phyloP scores from a whole-genome alignment of 2,888 invertebrate species.

The Glyphotaelius pellucidus region DNA sequence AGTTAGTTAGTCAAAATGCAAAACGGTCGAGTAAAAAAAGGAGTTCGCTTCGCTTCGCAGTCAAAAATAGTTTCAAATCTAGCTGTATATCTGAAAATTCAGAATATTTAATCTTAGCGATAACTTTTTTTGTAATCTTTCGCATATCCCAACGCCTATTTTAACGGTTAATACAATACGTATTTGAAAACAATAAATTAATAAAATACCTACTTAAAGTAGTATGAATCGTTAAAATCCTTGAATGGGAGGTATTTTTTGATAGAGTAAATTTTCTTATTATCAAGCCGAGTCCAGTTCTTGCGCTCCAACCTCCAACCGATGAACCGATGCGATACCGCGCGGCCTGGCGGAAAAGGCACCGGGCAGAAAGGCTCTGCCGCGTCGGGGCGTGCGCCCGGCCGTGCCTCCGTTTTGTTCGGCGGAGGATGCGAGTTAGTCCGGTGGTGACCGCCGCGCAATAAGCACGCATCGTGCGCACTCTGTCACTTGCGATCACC shows the following conservation, averaged over 20 bases:
- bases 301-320: not conserved
- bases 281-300: not conserved
- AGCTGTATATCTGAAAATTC: too few species aligned
- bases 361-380: not conserved
- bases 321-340: not conserved
- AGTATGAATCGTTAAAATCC: not conserved
- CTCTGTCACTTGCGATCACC: not conserved
- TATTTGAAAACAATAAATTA: too few species aligned
- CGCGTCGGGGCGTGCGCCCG: not conserved
- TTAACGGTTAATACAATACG: too few species aligned
- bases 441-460: constrained; percentile 42
- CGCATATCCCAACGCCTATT: too few species aligned
- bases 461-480: constrained; percentile 9
- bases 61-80: too few species aligned
- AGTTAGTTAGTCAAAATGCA: too few species aligned
- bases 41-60: too few species aligned
- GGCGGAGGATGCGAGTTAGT: constrained; percentile 13
- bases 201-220: too few species aligned
- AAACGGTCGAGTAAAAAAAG: too few species aligned
- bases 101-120: too few species aligned
- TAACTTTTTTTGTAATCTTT: too few species aligned
- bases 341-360: not conserved
- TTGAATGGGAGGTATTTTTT: not conserved
- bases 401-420: not conserved
- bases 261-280: not conserved